Base-by-base conservation (phyloP, 2,888 invertebrate species). In the Tryphoninae sp. region DNA sequence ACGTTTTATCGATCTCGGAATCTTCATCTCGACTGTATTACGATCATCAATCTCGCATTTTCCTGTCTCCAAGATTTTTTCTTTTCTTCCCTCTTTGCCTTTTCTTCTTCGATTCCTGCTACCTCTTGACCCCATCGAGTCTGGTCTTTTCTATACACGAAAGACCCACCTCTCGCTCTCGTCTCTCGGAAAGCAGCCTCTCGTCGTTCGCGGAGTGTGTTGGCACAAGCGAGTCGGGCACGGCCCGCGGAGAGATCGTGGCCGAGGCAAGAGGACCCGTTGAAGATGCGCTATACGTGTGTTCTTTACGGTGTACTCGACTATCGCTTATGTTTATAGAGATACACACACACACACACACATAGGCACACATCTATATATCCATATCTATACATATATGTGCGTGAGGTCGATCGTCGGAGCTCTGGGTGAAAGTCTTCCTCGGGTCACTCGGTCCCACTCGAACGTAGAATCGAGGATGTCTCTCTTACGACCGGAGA, bases 401-500 rank as follows among this genome's bases (percentile, higher is more conserved):
- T 86, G 87, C 87, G 87, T 88, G 87, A 87, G 89, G 88, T 89
- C 88, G 86, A 81, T 64, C 82, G 68, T 82, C 86, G 84, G 6
- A 85, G 84, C 84, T 84, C 87, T 19, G 86, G 89, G 89, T 89
- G 89, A 89, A 89, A 89, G 89, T 89, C 86, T 88, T 85, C 84
- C 78, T 83, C 80, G 85, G 87, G 87, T 89, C 88, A 88, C 85
- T 83, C 84, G 84, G 78, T 84, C 84, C 81, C 81, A 51, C 74
- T 65, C 53, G 82, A 80, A 81, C 78, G 76, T n/a, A 67, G 67
- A 74, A 81, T 74, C 33, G 51, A 69, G 68, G 73, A 76, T 64
- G 69, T 19, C 53, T 61, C 49, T 65, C 42, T 13, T 53, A 33
- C 9, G 45, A n/a, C 73, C 11, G 42, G 51, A 45, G 49, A 19